Evolutionary conservation across 2,888 invertebrate species (phyloP).

Genomic region (Embidobia sp.): DNA sequence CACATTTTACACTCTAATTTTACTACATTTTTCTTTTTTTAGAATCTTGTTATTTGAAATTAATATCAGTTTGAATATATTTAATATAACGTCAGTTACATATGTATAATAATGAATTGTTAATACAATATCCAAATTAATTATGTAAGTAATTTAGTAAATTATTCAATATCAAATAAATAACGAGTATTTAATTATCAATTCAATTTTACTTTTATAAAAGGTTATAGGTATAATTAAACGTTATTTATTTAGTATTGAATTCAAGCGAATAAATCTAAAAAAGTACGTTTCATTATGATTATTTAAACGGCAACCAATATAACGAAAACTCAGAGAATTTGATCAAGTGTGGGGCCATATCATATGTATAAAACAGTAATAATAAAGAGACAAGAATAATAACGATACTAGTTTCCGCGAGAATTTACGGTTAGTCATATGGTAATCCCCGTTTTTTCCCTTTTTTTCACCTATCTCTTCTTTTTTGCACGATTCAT

Average conservation of each 20-base stretch:
- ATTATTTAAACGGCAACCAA: slow-evolving; percentile 73
- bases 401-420: slow-evolving; percentile 28
- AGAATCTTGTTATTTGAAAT: too few relatives aligned
- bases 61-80: too few relatives aligned
- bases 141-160: too few relatives aligned
- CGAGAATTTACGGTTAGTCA: slow-evolving; percentile 27
- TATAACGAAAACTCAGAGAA: slow-evolving; percentile 51
- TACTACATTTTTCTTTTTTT: too few relatives aligned
- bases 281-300: slow-evolving; percentile 72
- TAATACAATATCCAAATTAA: too few relatives aligned
- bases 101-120: too few relatives aligned
- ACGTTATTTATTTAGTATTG: slow-evolving; percentile 18
- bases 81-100: too few relatives aligned
- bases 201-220: neutral
- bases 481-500: too few relatives aligned
- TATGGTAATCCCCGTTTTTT: neutral
- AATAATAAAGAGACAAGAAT: slow-evolving; percentile 41
- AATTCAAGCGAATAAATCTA: slow-evolving; percentile 28
- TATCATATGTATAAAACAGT: slow-evolving; percentile 21
- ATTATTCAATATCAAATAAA: too few relatives aligned
- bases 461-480: slow-evolving; percentile 17
- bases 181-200: neutral
- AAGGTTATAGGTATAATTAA: slow-evolving; percentile 21
- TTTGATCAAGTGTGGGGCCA: slow-evolving; percentile 30
- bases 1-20: too few relatives aligned